Evolutionary conservation across 2,888 invertebrate species (phyloP).

Genomic region (Pantelozetes paolii): DNA sequence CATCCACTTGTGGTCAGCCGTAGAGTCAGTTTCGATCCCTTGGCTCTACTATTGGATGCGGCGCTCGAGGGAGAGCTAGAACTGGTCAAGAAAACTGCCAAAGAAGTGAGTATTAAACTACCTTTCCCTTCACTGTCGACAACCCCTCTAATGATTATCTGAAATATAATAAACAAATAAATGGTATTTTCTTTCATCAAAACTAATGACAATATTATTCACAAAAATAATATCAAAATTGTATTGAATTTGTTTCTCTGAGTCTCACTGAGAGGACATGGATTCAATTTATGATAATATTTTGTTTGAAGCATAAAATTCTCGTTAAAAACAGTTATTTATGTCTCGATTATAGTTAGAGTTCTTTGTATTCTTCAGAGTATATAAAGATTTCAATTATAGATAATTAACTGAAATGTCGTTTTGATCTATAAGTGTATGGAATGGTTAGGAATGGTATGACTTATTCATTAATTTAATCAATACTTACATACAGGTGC

Average conservation of each 20-base stretch:
- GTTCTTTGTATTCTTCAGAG: background rate
- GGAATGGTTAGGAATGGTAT: no score
- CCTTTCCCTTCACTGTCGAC: background rate
- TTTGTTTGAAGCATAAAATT: background rate
- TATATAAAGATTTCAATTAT: slow-evolving; percentile 6
- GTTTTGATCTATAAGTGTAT: background rate
- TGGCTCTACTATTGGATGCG: slow-evolving; percentile 91
- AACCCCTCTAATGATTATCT: no score
- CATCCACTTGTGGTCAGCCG: slow-evolving; percentile 52
- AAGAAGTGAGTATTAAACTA: slow-evolving; percentile 56
- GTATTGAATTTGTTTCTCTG: background rate
- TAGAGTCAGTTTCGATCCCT: slow-evolving; percentile 93
- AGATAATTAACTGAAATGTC: slow-evolving; percentile 5
- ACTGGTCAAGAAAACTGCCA: slow-evolving; percentile 88
- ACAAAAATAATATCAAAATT: background rate
- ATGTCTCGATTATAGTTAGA: no score
- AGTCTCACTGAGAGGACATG: background rate
- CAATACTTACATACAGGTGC: slow-evolving; percentile 67
- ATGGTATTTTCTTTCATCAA: background rate
- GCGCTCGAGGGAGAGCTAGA: slow-evolving; percentile 97
- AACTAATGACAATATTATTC: background rate
- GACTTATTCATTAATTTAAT: no score
- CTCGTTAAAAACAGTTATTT: background rate
- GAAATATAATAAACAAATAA: no score
- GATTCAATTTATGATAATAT: background rate